Conservation (phyloP, 1,140 invertebrate species). For the Bombus consobrinus region DNA sequence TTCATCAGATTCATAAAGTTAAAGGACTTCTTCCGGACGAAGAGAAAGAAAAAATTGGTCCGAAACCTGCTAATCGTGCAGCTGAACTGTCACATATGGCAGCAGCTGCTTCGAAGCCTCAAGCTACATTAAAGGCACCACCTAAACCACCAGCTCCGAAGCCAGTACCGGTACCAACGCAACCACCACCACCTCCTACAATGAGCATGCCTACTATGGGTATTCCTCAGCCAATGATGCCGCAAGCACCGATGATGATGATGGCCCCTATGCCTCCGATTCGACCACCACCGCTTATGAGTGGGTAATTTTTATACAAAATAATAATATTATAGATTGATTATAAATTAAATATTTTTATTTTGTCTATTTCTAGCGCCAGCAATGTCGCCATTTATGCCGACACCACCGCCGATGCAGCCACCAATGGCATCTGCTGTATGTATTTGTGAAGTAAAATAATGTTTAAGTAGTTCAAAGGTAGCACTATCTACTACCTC, state of each 20-base stretch:
- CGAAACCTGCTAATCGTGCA: constrained; percentile 87
- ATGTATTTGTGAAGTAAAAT: constrained; percentile 50
- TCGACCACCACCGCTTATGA: constrained; percentile 85
- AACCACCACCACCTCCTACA: constrained; percentile 79
- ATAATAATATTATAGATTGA: background rate
- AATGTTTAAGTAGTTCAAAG: background rate
- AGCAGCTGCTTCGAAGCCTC: constrained; percentile 81
- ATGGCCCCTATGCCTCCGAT: constrained; percentile 86
- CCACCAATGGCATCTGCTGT: constrained; percentile 76
- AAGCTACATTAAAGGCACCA: constrained; percentile 81
- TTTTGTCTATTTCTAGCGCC: constrained; percentile 77
- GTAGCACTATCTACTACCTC: background rate
- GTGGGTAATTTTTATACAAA: constrained; percentile 76
- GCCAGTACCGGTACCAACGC: constrained; percentile 72
- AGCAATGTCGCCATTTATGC: constrained; percentile 82
- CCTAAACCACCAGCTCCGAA: constrained; percentile 80
- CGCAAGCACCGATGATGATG: constrained; percentile 87
- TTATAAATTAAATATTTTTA: constrained; percentile 42
- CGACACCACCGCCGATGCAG: constrained; percentile 79
- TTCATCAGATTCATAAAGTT: constrained; percentile 97
- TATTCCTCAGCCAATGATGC: constrained; percentile 84
- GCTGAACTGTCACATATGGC: constrained; percentile 79
- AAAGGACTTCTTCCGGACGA: constrained; percentile 96
- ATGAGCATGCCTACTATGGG: constrained; percentile 83
- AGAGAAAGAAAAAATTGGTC: constrained; percentile 96